phyloP scores from a whole-genome alignment of 1,140 invertebrate species.

The Nebria ingens region DNA sequence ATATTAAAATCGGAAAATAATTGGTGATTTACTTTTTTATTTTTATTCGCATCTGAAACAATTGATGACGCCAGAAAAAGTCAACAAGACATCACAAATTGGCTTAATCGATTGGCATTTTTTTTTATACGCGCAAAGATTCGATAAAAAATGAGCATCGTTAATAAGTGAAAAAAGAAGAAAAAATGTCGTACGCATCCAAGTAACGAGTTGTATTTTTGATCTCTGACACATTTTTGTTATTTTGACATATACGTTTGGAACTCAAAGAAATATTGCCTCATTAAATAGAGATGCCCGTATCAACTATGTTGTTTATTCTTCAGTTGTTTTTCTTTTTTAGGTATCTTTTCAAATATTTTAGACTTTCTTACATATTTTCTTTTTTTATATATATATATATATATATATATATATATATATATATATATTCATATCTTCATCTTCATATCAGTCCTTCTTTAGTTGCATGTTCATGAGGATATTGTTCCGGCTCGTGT shows the following conservation, averaged over 20 bases:
- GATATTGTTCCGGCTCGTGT: too few relatives aligned
- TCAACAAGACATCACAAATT: background rate
- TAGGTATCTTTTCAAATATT: too few relatives aligned
- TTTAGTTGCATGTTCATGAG: too few relatives aligned
- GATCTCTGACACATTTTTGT: constrained; percentile 2
- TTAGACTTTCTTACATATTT: too few relatives aligned
- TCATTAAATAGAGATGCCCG: constrained; percentile 1
- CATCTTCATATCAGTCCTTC: too few relatives aligned
- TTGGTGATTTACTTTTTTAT: too few relatives aligned
- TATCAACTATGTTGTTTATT: background rate
- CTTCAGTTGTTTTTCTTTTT: background rate
- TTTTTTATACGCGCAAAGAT: background rate
- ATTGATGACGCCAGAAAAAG: background rate
- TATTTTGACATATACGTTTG: background rate
- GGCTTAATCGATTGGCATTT: background rate
- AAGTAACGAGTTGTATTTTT: constrained; percentile 3
- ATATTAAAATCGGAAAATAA: too few relatives aligned
- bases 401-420: too few relatives aligned
- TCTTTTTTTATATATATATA: too few relatives aligned
- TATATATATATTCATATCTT: too few relatives aligned
- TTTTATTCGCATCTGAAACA: too few relatives aligned
- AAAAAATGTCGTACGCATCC: background rate
- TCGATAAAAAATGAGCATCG: background rate
- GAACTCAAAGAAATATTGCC: background rate
- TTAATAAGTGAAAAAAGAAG: background rate